These are phyloP conservation scores for Parnassius orleans DNA, from an alignment of 2,888 invertebrate genomes.

Conservation along the genomic window DNA sequence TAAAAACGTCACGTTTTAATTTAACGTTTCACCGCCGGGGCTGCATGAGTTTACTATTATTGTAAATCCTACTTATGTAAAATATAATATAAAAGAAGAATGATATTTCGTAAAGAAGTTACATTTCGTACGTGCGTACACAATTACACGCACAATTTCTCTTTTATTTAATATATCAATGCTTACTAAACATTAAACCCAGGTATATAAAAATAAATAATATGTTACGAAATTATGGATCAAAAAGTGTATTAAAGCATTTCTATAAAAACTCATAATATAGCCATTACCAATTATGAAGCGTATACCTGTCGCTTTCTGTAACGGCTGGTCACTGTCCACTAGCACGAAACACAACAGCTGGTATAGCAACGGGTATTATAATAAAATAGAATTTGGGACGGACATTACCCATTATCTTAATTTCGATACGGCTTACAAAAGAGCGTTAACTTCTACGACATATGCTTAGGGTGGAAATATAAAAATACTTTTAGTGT, in stretches of 20 bases:
- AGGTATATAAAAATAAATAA: too few species aligned
- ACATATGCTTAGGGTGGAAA: conserved; percentile 59
- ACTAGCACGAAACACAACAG: conserved; percentile 60
- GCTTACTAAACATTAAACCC: too few species aligned
- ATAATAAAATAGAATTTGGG: conserved; percentile 70
- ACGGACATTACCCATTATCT: conserved; percentile 76
- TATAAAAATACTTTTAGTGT: conserved; percentile 46
- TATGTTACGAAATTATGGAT: too few species aligned
- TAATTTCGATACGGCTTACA: conserved; percentile 77
- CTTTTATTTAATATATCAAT: too few species aligned
- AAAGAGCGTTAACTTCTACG: conserved; percentile 70
- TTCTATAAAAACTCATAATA: conserved; percentile 54
- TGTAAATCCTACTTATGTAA: too few species aligned
- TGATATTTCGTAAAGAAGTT: too few species aligned
- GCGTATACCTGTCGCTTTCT: conserved; percentile 67
- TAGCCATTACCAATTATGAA: conserved; percentile 73
- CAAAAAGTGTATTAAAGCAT: conserved; percentile 5
- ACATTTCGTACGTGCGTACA: too few species aligned
- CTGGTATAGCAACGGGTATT: conserved; percentile 59
- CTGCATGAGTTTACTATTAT: too few species aligned
- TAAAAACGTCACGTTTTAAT: too few species aligned
- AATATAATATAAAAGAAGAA: too few species aligned
- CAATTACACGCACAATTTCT: too few species aligned
- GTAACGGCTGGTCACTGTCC: conserved; percentile 65
- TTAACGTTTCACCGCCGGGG: too few species aligned